These are phyloP conservation scores for Junonia oenone DNA, from an alignment of 2,888 invertebrate genomes.

Conservation along the genomic window DNA sequence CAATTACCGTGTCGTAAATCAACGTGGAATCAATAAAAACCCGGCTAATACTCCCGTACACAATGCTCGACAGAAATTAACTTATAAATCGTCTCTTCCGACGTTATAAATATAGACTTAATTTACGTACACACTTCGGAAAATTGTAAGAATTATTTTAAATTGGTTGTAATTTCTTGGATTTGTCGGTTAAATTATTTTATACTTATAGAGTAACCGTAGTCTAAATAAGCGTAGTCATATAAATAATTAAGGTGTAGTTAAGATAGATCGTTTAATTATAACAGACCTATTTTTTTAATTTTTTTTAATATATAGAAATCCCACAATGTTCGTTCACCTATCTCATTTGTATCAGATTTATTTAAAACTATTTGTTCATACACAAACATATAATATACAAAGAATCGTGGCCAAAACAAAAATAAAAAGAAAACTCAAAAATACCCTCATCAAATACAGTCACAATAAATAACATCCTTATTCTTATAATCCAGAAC, in stretches of 20 bases:
- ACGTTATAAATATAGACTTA: conserved; percentile 28
- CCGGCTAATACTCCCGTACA: conserved; percentile 26
- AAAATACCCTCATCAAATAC: background rate
- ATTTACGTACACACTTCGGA: background rate
- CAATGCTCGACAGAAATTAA: conserved; percentile 36
- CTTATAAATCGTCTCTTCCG: conserved; percentile 39
- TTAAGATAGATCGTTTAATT: too few species aligned
- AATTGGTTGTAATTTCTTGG: too few species aligned
- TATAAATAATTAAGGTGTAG: too few species aligned
- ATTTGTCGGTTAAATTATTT: too few species aligned
- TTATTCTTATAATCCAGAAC: background rate
- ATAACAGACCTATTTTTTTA: too few species aligned
- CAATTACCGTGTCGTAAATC: conserved; percentile 34
- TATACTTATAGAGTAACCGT: too few species aligned
- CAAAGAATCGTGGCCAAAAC: background rate
- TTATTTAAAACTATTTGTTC: too few species aligned
- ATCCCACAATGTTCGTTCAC: too few species aligned
- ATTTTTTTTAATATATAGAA: too few species aligned
- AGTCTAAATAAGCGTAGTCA: too few species aligned
- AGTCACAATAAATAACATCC: background rate
- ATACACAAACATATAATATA: background rate
- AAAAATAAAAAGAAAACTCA: background rate
- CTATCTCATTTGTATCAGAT: too few species aligned
- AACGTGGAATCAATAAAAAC: conserved; percentile 31
- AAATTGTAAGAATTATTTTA: too few species aligned